phyloP scores from a whole-genome alignment of 2,888 invertebrate genomes.

The Pseudoips prasinana region DNA sequence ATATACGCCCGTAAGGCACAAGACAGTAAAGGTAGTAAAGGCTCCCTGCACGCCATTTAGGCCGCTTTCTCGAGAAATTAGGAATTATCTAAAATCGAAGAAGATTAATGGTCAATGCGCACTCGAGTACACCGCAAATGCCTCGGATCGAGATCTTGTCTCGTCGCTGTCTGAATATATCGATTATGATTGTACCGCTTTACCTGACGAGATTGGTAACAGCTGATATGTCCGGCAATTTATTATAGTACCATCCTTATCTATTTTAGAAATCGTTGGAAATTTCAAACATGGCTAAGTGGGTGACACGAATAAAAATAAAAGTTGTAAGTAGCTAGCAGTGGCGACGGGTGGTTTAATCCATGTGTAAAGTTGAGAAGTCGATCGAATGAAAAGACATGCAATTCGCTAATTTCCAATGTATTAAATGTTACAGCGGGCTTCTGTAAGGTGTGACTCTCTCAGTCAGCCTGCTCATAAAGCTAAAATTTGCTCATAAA shows the following conservation, averaged over 20 bases:
- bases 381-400: no score
- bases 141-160: slow-evolving; percentile 40
- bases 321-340: no score
- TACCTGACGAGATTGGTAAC: slow-evolving; percentile 27
- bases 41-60: slow-evolving; percentile 40
- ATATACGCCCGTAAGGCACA: neutral
- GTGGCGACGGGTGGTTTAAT: no score
- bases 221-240: slow-evolving; percentile 23
- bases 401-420: no score
- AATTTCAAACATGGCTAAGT: slow-evolving; percentile 25
- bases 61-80: slow-evolving; percentile 45
- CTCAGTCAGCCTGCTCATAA: no score
- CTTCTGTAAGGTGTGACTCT: no score
- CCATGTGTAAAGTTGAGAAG: no score
- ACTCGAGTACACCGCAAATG: slow-evolving; percentile 33
- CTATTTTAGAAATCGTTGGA: slow-evolving; percentile 19
- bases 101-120: slow-evolving; percentile 50
- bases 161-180: slow-evolving; percentile 37
- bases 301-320: slow-evolving; percentile 7
- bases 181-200: slow-evolving; percentile 38
- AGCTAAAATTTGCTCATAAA: no score
- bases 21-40: slow-evolving; percentile 6
- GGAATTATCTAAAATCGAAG: slow-evolving; percentile 57
- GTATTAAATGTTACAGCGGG: no score
- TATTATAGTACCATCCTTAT: slow-evolving; percentile 27